Conservation (phyloP, 2,888 invertebrate species). For the Cyclophora punctaria region DNA sequence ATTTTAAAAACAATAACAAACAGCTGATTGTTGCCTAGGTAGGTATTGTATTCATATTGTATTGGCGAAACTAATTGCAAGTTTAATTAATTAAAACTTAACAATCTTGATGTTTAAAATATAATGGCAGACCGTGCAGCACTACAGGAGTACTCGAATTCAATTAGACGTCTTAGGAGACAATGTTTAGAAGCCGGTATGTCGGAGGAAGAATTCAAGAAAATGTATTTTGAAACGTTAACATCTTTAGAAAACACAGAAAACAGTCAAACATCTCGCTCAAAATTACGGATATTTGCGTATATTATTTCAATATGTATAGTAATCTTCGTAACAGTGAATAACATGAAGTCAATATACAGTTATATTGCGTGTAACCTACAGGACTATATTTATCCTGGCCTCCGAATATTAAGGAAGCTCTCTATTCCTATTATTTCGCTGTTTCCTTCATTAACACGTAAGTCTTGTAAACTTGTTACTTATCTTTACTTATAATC, state of each 20-base stretch:
- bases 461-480: slow-evolving; percentile 50
- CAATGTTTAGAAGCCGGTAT: slow-evolving; percentile 76
- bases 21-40: too few species aligned
- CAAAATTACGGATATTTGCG: not conserved
- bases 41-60: too few species aligned
- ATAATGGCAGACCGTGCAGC: slow-evolving; percentile 32
- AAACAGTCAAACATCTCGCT: not conserved
- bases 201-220: slow-evolving; percentile 77
- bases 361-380: slow-evolving; percentile 81
- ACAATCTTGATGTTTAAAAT: not conserved
- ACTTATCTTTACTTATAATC: too few species aligned
- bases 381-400: slow-evolving; percentile 88
- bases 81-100: not conserved
- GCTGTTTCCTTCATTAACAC: slow-evolving; percentile 82
- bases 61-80: too few species aligned
- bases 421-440: slow-evolving; percentile 85
- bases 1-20: too few species aligned
- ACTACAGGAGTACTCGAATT: slow-evolving; percentile 61
- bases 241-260: slow-evolving; percentile 41
- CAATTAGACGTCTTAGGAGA: slow-evolving; percentile 73
- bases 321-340: slow-evolving; percentile 26
- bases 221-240: slow-evolving; percentile 68
- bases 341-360: slow-evolving; percentile 78
- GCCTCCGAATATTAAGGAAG: slow-evolving; percentile 81
- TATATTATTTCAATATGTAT: slow-evolving; percentile 8